Conservation (phyloP, 2,888 invertebrate genomes). For the Rhimphoctona megacephalus region DNA sequence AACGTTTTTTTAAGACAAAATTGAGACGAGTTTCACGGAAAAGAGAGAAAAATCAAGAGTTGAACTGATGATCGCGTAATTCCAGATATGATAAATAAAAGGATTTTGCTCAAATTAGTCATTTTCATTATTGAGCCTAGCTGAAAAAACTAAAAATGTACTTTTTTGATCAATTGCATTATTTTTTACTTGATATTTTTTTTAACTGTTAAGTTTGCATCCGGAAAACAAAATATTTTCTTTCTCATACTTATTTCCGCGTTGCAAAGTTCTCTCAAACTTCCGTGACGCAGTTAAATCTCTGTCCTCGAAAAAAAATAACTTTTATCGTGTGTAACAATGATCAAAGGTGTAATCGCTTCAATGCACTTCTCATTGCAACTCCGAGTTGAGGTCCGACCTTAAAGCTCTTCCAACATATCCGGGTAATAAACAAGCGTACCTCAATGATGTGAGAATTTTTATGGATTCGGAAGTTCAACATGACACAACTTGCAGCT, state of each 20-base stretch:
- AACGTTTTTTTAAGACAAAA: not conserved
- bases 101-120: not conserved
- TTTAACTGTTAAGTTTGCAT: not conserved
- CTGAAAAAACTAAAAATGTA: not conserved
- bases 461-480: not conserved
- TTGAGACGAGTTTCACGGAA: not conserved
- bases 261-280: not conserved
- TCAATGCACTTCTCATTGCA: conserved; percentile 34
- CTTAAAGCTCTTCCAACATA: not conserved
- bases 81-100: not conserved
- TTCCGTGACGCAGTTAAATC: conserved; percentile 6
- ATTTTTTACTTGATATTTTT: not conserved
- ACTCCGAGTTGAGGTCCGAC: conserved; percentile 33
- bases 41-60: not conserved
- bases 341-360: conserved; percentile 23
- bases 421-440: not conserved
- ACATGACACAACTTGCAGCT: not conserved
- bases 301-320: conserved; percentile 25
- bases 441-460: not conserved
- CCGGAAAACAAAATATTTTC: not conserved
- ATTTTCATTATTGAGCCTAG: not conserved
- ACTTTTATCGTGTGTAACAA: conserved; percentile 30
- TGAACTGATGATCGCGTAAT: too few relatives aligned
- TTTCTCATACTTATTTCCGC: not conserved
- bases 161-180: not conserved